phyloP scores from a whole-genome alignment of 2,797 vertebrate species.

The Cichlasoma orientale region DNA sequence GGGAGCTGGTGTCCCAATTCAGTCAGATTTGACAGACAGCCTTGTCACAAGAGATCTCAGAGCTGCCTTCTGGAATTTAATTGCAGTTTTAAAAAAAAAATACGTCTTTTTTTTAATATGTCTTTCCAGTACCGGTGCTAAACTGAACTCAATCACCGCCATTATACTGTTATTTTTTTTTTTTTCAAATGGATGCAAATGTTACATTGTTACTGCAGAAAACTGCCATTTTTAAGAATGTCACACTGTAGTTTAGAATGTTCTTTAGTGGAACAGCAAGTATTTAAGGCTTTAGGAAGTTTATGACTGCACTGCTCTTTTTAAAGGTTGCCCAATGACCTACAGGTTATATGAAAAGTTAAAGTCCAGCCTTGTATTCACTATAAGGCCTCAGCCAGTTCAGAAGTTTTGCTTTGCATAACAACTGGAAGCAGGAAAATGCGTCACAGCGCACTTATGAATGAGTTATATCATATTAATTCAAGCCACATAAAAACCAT shows the following conservation, averaged over 20 bases:
- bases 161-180: background rate
- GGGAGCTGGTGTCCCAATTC: conserved; percentile 47
- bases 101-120: background rate
- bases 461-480: background rate
- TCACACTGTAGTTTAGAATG: background rate
- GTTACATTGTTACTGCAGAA: background rate
- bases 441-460: background rate
- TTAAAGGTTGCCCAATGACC: background rate
- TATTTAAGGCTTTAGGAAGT: background rate
- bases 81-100: conserved; percentile 41
- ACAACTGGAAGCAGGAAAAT: background rate
- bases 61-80: conserved; percentile 47
- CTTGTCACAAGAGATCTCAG: conserved; percentile 45
- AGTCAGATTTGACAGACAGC: conserved; percentile 58
- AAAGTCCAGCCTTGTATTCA: background rate
- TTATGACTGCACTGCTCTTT: background rate
- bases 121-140: conserved; percentile 10
- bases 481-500: background rate
- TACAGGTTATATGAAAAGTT: background rate
- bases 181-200: background rate
- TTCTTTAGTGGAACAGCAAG: background rate
- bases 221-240: background rate
- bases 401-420: background rate
- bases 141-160: conserved; percentile 21
- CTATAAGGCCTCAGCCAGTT: background rate